phyloP scores from a whole-genome alignment of 1,140 invertebrate genomes.

The Drosophila chauvacae region DNA sequence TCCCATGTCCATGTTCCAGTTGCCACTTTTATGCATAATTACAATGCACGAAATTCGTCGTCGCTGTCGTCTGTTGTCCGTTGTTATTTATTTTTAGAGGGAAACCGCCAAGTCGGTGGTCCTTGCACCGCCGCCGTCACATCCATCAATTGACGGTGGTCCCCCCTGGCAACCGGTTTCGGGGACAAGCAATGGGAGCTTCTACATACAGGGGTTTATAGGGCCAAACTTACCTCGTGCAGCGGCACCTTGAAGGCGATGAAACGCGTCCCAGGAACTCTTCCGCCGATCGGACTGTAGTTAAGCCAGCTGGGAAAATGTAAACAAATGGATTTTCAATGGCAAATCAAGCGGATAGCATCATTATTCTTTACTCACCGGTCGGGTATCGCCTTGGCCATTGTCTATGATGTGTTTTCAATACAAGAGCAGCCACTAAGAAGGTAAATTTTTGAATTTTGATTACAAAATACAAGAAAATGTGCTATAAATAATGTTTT shows the following conservation, averaged over 20 bases:
- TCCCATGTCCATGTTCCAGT: constrained; percentile 58
- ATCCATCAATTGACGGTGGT: constrained; percentile 62
- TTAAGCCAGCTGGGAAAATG: constrained; percentile 88
- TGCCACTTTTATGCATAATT: constrained; percentile 83
- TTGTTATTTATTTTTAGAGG: constrained; percentile 78
- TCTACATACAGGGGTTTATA: not conserved
- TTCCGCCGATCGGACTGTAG: constrained; percentile 88
- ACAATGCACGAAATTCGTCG: constrained; percentile 58
- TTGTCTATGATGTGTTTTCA: constrained; percentile 1
- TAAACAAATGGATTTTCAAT: constrained; percentile 7
- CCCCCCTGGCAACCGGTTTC: constrained; percentile 54
- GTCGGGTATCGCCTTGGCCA: constrained; percentile 59
- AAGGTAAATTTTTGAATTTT: not conserved
- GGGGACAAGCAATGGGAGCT: not conserved
- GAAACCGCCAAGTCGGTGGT: constrained; percentile 56
- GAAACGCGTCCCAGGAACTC: constrained; percentile 89
- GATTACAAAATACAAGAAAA: not conserved
- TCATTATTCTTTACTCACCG: constrained; percentile 25
- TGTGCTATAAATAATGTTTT: constrained; percentile 15
- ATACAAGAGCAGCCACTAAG: not conserved
- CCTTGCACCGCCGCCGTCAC: constrained; percentile 37
- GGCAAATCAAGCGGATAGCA: no score
- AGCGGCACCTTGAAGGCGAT: constrained; percentile 93
- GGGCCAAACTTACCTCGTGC: constrained; percentile 86
- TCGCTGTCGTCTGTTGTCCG: constrained; percentile 19